Evolutionary conservation across 2,797 vertebrate genomes (phyloP).

Genomic region (Brachyalestes nurse): DNA sequence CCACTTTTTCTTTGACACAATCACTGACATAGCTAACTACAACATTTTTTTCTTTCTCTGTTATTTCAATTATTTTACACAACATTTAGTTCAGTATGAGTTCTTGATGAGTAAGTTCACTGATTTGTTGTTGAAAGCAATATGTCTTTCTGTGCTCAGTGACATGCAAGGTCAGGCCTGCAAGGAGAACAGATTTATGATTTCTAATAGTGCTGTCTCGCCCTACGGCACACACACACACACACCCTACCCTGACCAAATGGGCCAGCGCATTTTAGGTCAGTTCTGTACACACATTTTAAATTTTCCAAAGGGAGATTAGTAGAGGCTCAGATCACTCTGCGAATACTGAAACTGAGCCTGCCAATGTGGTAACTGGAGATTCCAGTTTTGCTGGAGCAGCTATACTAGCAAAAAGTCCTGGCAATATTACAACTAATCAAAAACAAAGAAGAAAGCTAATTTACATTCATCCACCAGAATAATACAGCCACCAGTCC

Average conservation of each 20-base stretch:
- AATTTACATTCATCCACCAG: neutral
- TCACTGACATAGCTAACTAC: neutral
- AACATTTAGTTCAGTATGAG: neutral
- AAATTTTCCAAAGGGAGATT: slow-evolving; percentile 7
- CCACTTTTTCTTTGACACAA: neutral
- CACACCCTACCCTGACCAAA: neutral
- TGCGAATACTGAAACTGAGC: slow-evolving; percentile 1
- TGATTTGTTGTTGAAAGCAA: neutral
- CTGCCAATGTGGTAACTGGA: neutral
- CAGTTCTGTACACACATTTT: slow-evolving; percentile 17
- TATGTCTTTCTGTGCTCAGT: neutral
- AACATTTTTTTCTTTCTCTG: neutral
- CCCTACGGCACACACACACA: neutral
- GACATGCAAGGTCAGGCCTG: neutral
- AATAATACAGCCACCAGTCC: neutral
- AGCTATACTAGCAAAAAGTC: neutral
- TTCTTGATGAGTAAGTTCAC: neutral
- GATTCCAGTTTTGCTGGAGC: neutral
- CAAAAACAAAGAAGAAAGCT: neutral
- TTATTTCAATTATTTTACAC: neutral
- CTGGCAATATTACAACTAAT: neutral
- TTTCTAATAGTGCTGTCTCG: neutral
- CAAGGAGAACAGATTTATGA: slow-evolving; percentile 1
- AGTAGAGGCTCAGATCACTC: neutral
- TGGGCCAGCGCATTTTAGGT: neutral